These are phyloP conservation scores for Chromoteleia sp. DNA, from an alignment of 2,888 invertebrate genomes.

Conservation along the genomic window DNA sequence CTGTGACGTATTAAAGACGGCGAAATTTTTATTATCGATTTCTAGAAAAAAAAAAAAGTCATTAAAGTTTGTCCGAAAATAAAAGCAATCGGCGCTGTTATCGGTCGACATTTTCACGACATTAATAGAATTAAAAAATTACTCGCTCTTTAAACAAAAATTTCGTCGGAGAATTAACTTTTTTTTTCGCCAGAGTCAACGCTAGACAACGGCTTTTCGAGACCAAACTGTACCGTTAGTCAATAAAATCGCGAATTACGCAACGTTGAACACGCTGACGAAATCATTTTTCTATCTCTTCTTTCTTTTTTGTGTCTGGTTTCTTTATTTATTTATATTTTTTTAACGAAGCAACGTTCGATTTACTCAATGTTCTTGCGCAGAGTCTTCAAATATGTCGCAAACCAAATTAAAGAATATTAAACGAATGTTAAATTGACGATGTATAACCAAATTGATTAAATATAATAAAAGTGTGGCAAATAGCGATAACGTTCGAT, in stretches of 20 bases:
- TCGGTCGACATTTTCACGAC: neutral
- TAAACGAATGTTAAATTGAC: no score
- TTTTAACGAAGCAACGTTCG: no score
- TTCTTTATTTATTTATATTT: neutral
- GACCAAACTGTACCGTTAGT: neutral
- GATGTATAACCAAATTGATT: no score
- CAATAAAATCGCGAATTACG: constrained; percentile 7
- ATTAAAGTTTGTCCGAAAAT: no score
- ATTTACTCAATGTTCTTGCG: neutral
- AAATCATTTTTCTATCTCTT: neutral
- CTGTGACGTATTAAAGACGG: no score
- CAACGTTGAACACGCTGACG: neutral
- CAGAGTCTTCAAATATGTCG: no score
- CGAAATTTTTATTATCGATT: no score
- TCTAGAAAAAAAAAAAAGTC: no score
- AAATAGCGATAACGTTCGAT: no score
- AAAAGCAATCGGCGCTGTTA: no score
- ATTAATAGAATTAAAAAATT: constrained; percentile 3
- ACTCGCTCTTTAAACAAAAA: neutral
- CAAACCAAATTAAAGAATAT: no score
- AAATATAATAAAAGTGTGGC: neutral
- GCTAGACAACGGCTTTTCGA: neutral
- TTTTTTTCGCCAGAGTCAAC: neutral
- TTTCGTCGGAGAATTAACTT: neutral
- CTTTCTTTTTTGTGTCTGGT: neutral